Base-by-base conservation (phyloP, 2,113 vertebrate genomes). In the Verasper variegatus region DNA sequence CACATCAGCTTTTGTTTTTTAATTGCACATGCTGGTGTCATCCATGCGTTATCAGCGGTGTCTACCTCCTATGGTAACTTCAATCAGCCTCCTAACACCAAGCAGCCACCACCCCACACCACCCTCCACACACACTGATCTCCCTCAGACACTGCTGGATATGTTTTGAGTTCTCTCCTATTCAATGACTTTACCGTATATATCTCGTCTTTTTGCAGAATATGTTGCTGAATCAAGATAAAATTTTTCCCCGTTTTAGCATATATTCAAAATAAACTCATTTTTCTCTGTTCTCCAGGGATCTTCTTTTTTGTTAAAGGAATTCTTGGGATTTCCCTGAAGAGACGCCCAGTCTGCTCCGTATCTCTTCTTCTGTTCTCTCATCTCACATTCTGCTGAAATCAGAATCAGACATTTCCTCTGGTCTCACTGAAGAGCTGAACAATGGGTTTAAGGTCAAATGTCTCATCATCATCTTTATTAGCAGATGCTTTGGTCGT, bases 281-380 rank as follows among this genome's bases (percentile, higher is more conserved):
- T 51, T 73, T 73, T 26, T 37, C 40, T 49, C 21, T 42, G 26
- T 73, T 18, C 12, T 65, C 7, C 2, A 9, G 17, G 24, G 47
- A 26, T 56, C 4, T 56, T 14, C 18, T 24, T 56, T 56, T 18
- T 56, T 24, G 18, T 56, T 13, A 71, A 69, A 79, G 59, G 35
- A 35, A 55, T 64, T 47, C 24, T 42, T 31, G 18, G 31, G 31
- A 7, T 84, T 45, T 74, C 76, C 64, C 78, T 37, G 24, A 57
- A 65, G 70, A 56, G 68, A 64, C 15, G 31, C 31, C 26, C 10
- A 47, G 6, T 71, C 61, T 86, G 49, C 68, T 47, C 68, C 24
- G 69, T 35, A 61, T 24, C 20, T 23, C 57, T 52, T 8, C 27
- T 24, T 52, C 40, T 60, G 0, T 20, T 52, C 68, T 67, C 71